Evolutionary conservation across 2,888 invertebrate genomes (phyloP), one percentile per base, ranked within the genome.

Genomic region (Xestia sexstrigata): DNA sequence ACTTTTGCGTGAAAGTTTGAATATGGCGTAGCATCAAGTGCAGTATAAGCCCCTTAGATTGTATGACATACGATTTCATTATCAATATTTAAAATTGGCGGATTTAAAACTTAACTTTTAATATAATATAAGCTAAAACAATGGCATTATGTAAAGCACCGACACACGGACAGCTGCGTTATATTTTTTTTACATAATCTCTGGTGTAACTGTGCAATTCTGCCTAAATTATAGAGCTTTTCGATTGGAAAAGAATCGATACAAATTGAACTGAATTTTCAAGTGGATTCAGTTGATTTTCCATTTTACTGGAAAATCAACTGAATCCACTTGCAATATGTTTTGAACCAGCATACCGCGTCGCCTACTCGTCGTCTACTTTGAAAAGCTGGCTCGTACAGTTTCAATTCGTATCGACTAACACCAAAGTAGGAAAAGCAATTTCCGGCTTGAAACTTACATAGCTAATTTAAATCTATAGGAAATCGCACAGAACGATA

Each of bases 111-210:
- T 87, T 89, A 89, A 84, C 83, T 84, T 76, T 76, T 86, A 81
- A 71, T 80, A 76, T 73, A 79, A 81, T 76, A 85, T 88, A 89
- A 86, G 79, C 89, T 91, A 90, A 88, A 90, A 92, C 89, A 91
- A 92, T 91, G 91, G 91, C 93, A 92, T 91, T 91, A 88, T 84
- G 87, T 90, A 90, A 90, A 91, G 90, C 92, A 91, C 90, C 90
- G 86, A 89, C 81, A 81, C 82, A 83, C 74, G 84, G 85, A 89
- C 87, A 91, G 89, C 90, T 92, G 91, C 90, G 84, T 87, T 88
- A 84, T 85, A 78, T 39, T 79, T 86, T 76, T n/a, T 78, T 83
- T 74, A 83, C 75, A 81, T 89, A 89, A 90, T 90, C 88, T 90
- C 88, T 85, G 84, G 88, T 89, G 89, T 90, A 90, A 89, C 89